Percentiles rank a stretch among this genome's conserved stretches.
phyloP scores from a whole-genome alignment of 1,140 invertebrate genomes.

The Caenorhabditis inopinata region DNA sequence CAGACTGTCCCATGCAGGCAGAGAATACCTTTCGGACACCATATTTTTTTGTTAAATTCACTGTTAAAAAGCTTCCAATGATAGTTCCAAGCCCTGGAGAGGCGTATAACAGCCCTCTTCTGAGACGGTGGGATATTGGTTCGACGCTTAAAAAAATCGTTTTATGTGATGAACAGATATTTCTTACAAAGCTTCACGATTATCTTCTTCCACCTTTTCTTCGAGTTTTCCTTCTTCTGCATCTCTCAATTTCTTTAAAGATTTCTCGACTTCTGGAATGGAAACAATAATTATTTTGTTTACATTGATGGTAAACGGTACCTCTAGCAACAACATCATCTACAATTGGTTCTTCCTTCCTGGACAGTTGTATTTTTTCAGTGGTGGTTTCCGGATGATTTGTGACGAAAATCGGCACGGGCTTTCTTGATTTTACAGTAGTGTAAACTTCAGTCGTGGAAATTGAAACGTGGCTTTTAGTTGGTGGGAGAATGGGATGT shows the following conservation, averaged over 20 bases:
- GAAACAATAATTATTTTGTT: no score
- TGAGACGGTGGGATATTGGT: background rate
- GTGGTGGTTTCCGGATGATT: slow-evolving; percentile 3
- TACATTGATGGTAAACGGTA: background rate
- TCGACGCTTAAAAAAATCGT: background rate
- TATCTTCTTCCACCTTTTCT: background rate
- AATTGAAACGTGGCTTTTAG: background rate
- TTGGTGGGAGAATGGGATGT: slow-evolving; percentile 39
- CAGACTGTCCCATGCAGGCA: background rate
- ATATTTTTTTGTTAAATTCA: background rate
- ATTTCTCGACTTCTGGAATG: slow-evolving; percentile 23
- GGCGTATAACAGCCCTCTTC: background rate
- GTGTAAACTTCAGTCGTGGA: background rate
- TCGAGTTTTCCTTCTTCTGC: slow-evolving; percentile 16
- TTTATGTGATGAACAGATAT: no score
- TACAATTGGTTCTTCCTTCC: background rate
- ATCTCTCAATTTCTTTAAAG: slow-evolving; percentile 36
- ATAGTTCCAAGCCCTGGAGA: slow-evolving; percentile 42
- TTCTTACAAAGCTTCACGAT: background rate
- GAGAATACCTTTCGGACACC: background rate
- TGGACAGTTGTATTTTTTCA: background rate
- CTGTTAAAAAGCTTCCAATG: slow-evolving; percentile 24
- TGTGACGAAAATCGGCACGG: background rate
- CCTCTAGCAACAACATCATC: slow-evolving; percentile 1
- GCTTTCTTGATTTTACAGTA: slow-evolving; percentile 8